Conservation (phyloP, 2,888 invertebrate species). For the Anodontia alba region DNA sequence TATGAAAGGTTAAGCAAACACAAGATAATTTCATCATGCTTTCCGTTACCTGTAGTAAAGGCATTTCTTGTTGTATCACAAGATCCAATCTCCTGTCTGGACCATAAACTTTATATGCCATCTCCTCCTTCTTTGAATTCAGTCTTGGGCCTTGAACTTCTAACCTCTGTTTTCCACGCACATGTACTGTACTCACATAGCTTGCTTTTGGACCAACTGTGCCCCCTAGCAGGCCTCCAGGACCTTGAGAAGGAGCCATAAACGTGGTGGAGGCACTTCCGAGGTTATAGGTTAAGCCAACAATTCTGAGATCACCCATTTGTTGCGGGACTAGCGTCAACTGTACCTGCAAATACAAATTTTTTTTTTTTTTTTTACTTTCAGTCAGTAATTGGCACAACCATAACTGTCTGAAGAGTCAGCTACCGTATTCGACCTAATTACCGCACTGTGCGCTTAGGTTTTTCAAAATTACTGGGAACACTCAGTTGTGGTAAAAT, state of each 20-base stretch:
- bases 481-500: too few relatives aligned
- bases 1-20: too few relatives aligned
- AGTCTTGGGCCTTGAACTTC: slow-evolving; percentile 87
- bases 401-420: not conserved
- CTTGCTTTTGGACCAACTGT: slow-evolving; percentile 69
- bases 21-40: too few relatives aligned
- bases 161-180: slow-evolving; percentile 84
- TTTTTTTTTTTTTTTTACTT: too few relatives aligned
- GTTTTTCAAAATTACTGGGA: too few relatives aligned
- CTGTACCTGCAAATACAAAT: slow-evolving; percentile 85
- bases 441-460: too few relatives aligned
- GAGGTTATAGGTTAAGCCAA: slow-evolving; percentile 90
- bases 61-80: slow-evolving; percentile 91
- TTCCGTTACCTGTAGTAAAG: slow-evolving; percentile 93
- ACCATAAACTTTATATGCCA: slow-evolving; percentile 86
- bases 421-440: too few relatives aligned
- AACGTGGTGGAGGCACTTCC: slow-evolving; percentile 69
- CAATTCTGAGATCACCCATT: slow-evolving; percentile 90
- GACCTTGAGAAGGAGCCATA: slow-evolving; percentile 66
- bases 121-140: slow-evolving; percentile 86
- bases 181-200: slow-evolving; percentile 76
- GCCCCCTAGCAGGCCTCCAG: slow-evolving; percentile 44
- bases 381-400: too few relatives aligned
- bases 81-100: slow-evolving; percentile 90
- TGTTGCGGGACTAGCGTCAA: slow-evolving; percentile 91